Percentiles rank a stretch among this genome's conserved stretches.
Conservation (phyloP, 1,140 invertebrate species). For the Penaeus chinensis region DNA sequence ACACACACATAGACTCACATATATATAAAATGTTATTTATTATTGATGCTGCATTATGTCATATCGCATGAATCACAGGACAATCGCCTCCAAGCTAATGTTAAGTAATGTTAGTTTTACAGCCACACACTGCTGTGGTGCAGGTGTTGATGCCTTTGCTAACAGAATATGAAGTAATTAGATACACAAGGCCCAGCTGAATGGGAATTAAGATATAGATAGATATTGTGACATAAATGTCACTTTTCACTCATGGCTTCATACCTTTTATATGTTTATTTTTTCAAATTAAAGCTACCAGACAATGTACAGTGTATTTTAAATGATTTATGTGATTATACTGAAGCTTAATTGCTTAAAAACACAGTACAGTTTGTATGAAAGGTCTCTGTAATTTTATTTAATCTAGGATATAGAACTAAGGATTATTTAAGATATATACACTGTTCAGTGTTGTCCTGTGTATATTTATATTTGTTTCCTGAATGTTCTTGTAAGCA, state of each 20-base stretch:
- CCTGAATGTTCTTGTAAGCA: no score
- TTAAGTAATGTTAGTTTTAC: background rate
- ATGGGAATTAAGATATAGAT: no score
- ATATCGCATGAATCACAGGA: slow-evolving; percentile 23
- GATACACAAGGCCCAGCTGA: no score
- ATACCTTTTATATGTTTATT: background rate
- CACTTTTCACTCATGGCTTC: background rate
- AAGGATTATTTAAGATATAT: no score
- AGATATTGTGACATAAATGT: background rate
- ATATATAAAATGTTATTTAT: background rate
- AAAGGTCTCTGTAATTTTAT: no score
- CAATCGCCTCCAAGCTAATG: slow-evolving; percentile 28
- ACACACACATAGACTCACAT: no score
- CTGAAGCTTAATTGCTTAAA: background rate
- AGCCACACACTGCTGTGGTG: background rate
- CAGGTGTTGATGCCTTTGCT: background rate
- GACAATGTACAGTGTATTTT: slow-evolving; percentile 10
- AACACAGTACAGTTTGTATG: background rate
- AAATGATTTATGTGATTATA: slow-evolving; percentile 26
- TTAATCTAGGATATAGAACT: no score
- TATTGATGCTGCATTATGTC: background rate
- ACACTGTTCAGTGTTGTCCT: no score
- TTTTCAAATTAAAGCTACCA: slow-evolving; percentile 3
- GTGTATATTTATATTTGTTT: no score
- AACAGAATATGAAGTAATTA: no score